Conservation (phyloP, 2,888 invertebrate genomes). For the Hirtodrosophila trivittata region DNA sequence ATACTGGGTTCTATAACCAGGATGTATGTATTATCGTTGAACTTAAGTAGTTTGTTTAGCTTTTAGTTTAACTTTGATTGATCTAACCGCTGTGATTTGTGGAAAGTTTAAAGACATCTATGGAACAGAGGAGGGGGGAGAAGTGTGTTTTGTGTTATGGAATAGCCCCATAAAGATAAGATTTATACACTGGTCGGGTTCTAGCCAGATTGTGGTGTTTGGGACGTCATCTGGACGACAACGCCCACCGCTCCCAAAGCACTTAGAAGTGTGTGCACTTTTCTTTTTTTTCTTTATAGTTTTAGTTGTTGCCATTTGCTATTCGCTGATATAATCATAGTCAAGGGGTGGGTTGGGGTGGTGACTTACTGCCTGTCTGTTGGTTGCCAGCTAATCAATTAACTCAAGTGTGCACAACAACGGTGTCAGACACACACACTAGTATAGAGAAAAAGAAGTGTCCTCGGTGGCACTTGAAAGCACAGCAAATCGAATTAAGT, state of each 20-base stretch:
- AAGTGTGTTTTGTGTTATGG: conserved; percentile 6
- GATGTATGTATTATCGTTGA: too few species aligned
- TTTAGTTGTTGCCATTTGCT: not conserved
- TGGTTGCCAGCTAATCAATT: conserved; percentile 69
- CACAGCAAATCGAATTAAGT: conserved; percentile 65
- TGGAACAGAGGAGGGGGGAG: not conserved
- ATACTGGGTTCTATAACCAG: too few species aligned
- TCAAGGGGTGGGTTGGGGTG: not conserved
- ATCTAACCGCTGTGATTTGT: conserved; percentile 19
- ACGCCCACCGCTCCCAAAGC: conserved; percentile 18
- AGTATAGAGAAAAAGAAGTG: too few species aligned
- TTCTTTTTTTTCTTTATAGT: too few species aligned
- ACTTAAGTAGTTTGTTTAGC: too few species aligned
- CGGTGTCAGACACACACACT: conserved; percentile 30
- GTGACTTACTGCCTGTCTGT: conserved; percentile 45
- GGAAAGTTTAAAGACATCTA: conserved; percentile 12
- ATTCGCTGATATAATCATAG: conserved; percentile 10
- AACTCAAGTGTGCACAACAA: conserved; percentile 60
- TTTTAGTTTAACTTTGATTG: not conserved
- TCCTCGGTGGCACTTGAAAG: conserved; percentile 59
- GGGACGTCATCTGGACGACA: conserved; percentile 1
- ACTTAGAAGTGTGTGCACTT: conserved; percentile 13
- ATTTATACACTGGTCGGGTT: not conserved
- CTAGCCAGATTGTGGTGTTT: conserved; percentile 23
- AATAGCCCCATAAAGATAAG: conserved; percentile 45